Base-by-base conservation (phyloP, 2,888 invertebrate genomes). In the Julus scanicus region DNA sequence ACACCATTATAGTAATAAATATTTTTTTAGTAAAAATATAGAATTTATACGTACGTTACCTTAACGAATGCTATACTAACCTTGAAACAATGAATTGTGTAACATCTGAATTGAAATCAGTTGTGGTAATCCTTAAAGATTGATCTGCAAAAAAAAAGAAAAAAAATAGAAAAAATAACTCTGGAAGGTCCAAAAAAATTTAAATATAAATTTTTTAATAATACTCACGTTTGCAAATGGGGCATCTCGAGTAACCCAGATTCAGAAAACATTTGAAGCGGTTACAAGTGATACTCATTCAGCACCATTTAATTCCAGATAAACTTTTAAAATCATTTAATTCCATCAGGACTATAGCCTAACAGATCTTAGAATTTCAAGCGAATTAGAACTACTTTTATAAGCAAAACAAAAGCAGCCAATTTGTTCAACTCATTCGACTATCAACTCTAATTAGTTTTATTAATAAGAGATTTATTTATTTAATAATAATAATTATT, bases 381-480 rank as follows among this genome's bases (percentile, higher is more conserved):
- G 15, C 15, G 15, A 11, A 57, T 15, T 57, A 48, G 11, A 48
- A 48, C 11, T 6, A 48, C 11, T 48, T 48, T 48, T 13, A 11
- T 48, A 11, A 6, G 48, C 48, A 48, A 48, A 48, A 48, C 48
- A 48, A 48, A 48, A 48, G 48, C 48, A 48, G 48, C 48, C 48
- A 6, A 48, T 48, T 48, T 13, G 48, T 13, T 48, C 48, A 48
- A 48, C 11, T 48, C 48, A 48, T 48, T 48, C 48, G 48, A 48
- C 6, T 48, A 48, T 48, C 48, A 48, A 48, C 48, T 48, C 48
- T 48, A 48, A 48, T 80, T 80, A 80, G 80, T 80, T 29, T 80
- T 80, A 80, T 80, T 80, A 80, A 29, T 80, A 80, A 29, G 20
- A 80, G 20, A 29, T 29, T 80, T 80, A 80, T 80, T 80, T 80